A percentile compares a stretch with the other conserved stretches of the same genome.
These are phyloP conservation scores for Orthonychiurus folsomi DNA, from an alignment of 2,888 invertebrate genomes.

Conservation along the genomic window DNA sequence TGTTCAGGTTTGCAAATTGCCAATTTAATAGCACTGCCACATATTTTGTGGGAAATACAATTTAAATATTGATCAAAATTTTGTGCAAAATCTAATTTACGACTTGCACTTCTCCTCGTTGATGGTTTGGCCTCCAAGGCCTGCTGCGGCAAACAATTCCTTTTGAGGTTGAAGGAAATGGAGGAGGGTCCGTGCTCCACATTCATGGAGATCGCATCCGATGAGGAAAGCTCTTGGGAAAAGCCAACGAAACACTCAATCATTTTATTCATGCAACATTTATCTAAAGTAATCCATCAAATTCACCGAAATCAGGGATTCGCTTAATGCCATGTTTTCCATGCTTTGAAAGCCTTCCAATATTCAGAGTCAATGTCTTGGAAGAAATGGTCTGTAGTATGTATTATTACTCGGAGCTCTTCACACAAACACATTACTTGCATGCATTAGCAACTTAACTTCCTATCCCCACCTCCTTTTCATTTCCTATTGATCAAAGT, in stretches of 20 bases:
- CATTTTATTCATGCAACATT: constrained; percentile 41
- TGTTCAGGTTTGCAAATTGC: too few relatives aligned
- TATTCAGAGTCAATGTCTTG: constrained; percentile 40
- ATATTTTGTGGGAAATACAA: too few relatives aligned
- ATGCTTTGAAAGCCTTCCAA: constrained; percentile 38
- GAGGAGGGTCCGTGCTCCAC: too few relatives aligned
- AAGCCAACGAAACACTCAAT: constrained; percentile 33
- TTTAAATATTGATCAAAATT: too few relatives aligned
- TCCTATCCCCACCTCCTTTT: not conserved
- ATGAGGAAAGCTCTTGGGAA: not conserved
- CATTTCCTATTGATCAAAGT: not conserved
- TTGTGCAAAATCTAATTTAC: too few relatives aligned
- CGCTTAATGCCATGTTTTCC: constrained; percentile 40
- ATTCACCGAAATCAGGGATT: constrained; percentile 34
- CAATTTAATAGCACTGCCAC: too few relatives aligned
- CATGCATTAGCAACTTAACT: not conserved
- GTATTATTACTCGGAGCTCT: too few relatives aligned
- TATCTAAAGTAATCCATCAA: constrained; percentile 41
- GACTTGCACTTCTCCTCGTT: too few relatives aligned
- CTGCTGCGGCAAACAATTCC: too few relatives aligned
- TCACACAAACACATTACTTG: not conserved
- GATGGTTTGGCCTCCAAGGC: too few relatives aligned
- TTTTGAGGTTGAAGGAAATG: too few relatives aligned
- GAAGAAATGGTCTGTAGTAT: constrained; percentile 25
- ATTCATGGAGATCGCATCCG: too few relatives aligned